phyloP scores from a whole-genome alignment of 2,888 invertebrate genomes.

The Volucella bombylans region DNA sequence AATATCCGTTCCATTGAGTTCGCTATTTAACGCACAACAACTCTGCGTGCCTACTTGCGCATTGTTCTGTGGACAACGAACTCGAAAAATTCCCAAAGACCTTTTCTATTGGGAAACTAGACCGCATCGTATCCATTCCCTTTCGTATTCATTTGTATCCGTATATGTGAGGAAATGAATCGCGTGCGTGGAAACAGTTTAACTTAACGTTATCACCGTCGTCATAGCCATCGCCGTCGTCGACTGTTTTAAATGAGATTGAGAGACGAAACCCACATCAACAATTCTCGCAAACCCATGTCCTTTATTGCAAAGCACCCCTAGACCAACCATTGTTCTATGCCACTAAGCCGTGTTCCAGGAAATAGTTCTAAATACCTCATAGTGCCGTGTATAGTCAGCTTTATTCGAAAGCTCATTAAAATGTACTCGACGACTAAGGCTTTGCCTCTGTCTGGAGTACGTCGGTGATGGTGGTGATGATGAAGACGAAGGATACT shows the following conservation, averaged over 20 bases:
- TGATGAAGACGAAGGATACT: slow-evolving; percentile 9
- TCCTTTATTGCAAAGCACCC: slow-evolving; percentile 31
- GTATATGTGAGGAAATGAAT: slow-evolving; percentile 61
- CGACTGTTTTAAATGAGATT: slow-evolving; percentile 54
- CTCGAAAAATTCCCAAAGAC: slow-evolving; percentile 63
- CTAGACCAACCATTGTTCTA: slow-evolving; percentile 39
- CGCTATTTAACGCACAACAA: slow-evolving; percentile 37
- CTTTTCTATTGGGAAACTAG: slow-evolving; percentile 32
- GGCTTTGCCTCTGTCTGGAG: not conserved
- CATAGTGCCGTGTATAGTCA: slow-evolving; percentile 1
- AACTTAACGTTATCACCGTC: slow-evolving; percentile 69
- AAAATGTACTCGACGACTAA: slow-evolving; percentile 29
- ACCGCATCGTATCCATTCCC: slow-evolving; percentile 14
- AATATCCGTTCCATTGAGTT: slow-evolving; percentile 60
- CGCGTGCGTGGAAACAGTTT: slow-evolving; percentile 69
- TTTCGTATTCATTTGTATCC: not conserved
- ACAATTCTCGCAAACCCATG: slow-evolving; percentile 14
- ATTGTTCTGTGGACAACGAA: slow-evolving; percentile 71
- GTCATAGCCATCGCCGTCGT: no score
- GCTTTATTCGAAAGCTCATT: slow-evolving; percentile 63
- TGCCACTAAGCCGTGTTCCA: slow-evolving; percentile 32
- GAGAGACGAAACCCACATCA: slow-evolving; percentile 41
- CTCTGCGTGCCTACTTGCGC: slow-evolving; percentile 18
- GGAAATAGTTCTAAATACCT: slow-evolving; percentile 47
- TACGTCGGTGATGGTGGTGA: not conserved